Evolutionary conservation across 2,888 invertebrate genomes (phyloP), one percentile per base, ranked within the genome.

Genomic region (Brachycybe producta): DNA sequence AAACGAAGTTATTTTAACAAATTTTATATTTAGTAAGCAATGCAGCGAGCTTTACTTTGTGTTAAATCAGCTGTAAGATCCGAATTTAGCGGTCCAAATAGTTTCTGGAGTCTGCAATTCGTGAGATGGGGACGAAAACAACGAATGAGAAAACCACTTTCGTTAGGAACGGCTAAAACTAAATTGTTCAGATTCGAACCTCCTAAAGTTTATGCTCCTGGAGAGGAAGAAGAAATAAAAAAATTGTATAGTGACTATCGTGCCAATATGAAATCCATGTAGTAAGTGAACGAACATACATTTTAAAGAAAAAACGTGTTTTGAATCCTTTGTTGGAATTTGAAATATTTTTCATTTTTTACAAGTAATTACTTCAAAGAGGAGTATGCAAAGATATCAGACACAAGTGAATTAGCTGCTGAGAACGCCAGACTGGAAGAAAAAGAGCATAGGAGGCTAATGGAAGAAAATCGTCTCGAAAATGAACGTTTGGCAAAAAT

Each of bases 101-200:
- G n/a, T n/a, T n/a, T n/a, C n/a, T n/a, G n/a, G n/a, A n/a, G n/a
- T n/a, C n/a, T n/a, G n/a, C n/a, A n/a, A n/a, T n/a, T n/a, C n/a
- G n/a, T n/a, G n/a, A n/a, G n/a, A n/a, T n/a, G n/a, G n/a, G n/a
- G n/a, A n/a, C n/a, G n/a, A n/a, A n/a, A n/a, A n/a, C n/a, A n/a
- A n/a, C n/a, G n/a, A n/a, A n/a, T 5, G n/a, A 24, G 51, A 21
- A 87, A 88, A 66, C 87, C 87, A 0, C 70, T 79, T 55, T 84
- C 84, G 84, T 51, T 85, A 41, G 83, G 84, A 2, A 76, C 76
- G 13, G 87, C 87, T 0, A 84, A 82, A 69, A 78, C 76, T 57
- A 88, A 87, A 71, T 57, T 82, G 42, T 87, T 76, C 66, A 75
- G 77, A 56, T 73, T 87, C 53, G 79, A 82, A 0, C 70, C 71